These are phyloP conservation scores for Yponomeuta evonymella DNA, from an alignment of 2,888 invertebrate genomes.

Conservation along the genomic window DNA sequence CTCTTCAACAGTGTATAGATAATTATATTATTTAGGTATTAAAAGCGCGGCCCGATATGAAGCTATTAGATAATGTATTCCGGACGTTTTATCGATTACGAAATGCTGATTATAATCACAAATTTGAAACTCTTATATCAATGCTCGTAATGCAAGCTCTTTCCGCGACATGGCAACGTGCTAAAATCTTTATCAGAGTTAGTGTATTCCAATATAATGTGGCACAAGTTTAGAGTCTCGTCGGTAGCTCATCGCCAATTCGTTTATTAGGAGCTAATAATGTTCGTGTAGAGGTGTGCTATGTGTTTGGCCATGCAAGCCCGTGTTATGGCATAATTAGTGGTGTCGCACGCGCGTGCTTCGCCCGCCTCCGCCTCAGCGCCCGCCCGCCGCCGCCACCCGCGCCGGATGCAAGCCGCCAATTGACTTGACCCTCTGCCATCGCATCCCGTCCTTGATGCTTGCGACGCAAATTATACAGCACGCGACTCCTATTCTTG, in stretches of 20 bases:
- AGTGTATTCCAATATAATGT: neutral
- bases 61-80: neutral
- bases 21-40: neutral
- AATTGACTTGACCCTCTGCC: conserved; percentile 72
- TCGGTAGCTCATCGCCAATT: neutral
- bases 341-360: conserved; percentile 11
- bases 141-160: neutral
- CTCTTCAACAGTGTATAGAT: neutral
- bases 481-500: conserved; percentile 18
- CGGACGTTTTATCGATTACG: neutral
- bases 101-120: neutral
- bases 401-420: conserved; percentile 60
- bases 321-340: conserved; percentile 11
- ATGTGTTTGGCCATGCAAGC: neutral
- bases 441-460: conserved; percentile 24
- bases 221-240: neutral
- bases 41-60: neutral
- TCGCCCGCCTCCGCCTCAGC: conserved; percentile 6
- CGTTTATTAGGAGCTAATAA: neutral
- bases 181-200: neutral
- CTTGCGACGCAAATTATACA: conserved; percentile 16
- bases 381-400: neutral
- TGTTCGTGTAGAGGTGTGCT: neutral
- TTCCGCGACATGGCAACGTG: neutral
- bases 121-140: neutral